Conservation (phyloP, 2,888 invertebrate species). For the Cryptocheilus praepositus region DNA sequence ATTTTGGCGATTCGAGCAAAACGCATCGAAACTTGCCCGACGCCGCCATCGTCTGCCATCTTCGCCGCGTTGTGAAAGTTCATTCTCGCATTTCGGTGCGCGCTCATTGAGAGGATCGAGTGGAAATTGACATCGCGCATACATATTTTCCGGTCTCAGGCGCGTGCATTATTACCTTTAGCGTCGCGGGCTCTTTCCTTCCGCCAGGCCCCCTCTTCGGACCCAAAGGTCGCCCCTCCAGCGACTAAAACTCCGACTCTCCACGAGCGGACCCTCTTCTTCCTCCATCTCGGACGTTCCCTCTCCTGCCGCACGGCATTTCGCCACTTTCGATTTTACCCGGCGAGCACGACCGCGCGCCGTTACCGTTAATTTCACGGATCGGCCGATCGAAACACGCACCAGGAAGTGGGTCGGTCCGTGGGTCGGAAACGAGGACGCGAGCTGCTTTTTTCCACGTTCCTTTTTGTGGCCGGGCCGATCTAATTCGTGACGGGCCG, state of each 20-base stretch:
- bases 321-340: slow-evolving; percentile 64
- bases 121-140: no score
- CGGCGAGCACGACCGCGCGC: slow-evolving; percentile 30
- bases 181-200: slow-evolving; percentile 19
- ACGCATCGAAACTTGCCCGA: no score
- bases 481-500: no score
- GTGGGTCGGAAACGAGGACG: slow-evolving; percentile 40
- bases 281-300: slow-evolving; percentile 22
- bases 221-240: no score
- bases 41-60: no score
- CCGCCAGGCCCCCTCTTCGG: neutral
- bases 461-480: neutral
- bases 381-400: slow-evolving; percentile 41
- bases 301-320: slow-evolving; percentile 37
- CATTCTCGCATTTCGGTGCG: no score
- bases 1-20: no score
- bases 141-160: no score
- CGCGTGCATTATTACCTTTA: no score
- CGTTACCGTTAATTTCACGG: slow-evolving; percentile 55
- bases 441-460: neutral
- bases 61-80: no score
- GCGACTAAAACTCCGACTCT: no score
- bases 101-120: no score
- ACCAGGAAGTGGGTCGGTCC: slow-evolving; percentile 52
- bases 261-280: neutral